A percentile compares a stretch with the other conserved stretches of the same genome.
phyloP scores from a whole-genome alignment of 1,140 invertebrate species.

The Ganaspis sp. region DNA sequence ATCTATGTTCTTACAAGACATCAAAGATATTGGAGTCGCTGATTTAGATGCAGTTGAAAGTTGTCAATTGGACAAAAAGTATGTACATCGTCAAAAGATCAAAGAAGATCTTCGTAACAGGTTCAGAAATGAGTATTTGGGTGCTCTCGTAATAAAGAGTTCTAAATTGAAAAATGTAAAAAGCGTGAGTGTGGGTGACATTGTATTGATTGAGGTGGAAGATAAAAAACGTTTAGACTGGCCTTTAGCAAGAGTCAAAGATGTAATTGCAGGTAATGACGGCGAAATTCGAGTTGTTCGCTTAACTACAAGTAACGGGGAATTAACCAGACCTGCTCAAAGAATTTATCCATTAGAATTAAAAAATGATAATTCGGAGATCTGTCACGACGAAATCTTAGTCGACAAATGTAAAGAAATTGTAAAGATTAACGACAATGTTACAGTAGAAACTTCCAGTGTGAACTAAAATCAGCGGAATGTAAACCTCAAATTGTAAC shows the following conservation, averaged over 20 bases:
- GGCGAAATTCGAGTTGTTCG: background rate
- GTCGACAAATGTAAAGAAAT: no score
- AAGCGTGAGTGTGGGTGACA: constrained; percentile 6
- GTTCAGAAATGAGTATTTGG: constrained; percentile 41
- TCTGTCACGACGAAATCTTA: background rate
- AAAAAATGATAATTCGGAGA: background rate
- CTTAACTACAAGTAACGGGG: background rate
- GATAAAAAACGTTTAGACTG: constrained; percentile 34
- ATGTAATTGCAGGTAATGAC: constrained; percentile 5
- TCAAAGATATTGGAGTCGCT: constrained; percentile 38
- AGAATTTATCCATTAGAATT: constrained; percentile 25
- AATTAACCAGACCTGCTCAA: constrained; percentile 4
- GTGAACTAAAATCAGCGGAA: no score
- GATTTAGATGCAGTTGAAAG: constrained; percentile 46
- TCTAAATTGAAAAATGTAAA: background rate
- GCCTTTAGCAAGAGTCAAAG: background rate
- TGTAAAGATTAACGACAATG: no score
- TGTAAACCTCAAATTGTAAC: no score
- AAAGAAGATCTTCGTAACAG: constrained; percentile 37
- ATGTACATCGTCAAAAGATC: constrained; percentile 36
- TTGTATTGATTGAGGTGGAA: background rate
- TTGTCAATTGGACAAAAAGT: constrained; percentile 28
- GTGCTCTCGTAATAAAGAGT: background rate
- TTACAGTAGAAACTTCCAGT: no score
- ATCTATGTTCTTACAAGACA: constrained; percentile 52